Conservation (phyloP, 2,888 invertebrate species). For the Heliconius ethilla region DNA sequence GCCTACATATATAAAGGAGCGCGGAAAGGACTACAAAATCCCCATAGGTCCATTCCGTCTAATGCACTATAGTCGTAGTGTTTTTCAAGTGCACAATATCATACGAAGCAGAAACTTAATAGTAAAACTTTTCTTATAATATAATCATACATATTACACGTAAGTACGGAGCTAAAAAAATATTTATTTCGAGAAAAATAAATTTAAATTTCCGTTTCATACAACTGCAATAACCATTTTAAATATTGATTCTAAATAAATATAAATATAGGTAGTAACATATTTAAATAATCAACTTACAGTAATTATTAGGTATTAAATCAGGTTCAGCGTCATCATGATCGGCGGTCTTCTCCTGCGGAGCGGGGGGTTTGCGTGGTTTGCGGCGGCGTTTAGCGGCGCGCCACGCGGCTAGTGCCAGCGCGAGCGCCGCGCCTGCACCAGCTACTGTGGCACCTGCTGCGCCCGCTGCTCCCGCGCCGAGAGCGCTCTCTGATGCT, state of each 20-base stretch:
- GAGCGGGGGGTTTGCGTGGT: slow-evolving; percentile 50
- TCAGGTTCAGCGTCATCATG: slow-evolving; percentile 75
- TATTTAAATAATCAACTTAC: slow-evolving; percentile 55
- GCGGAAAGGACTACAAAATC: neutral
- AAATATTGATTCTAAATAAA: neutral
- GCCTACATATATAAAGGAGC: neutral
- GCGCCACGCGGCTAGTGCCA: slow-evolving; percentile 57
- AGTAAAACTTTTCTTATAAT: neutral
- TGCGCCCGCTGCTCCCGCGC: slow-evolving; percentile 65
- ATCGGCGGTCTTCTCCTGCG: slow-evolving; percentile 54
- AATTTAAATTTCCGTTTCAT: no score
- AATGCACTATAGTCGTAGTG: neutral
- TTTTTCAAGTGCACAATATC: neutral
- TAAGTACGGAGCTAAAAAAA: neutral
- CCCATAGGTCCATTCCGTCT: neutral
- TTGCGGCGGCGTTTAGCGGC: slow-evolving; percentile 51
- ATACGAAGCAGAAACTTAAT: neutral
- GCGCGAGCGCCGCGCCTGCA: slow-evolving; percentile 58
- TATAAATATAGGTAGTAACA: neutral
- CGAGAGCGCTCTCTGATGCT: slow-evolving; percentile 67
- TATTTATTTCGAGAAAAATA: no score
- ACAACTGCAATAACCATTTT: neutral
- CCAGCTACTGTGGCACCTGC: slow-evolving; percentile 62
- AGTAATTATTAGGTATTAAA: slow-evolving; percentile 76
- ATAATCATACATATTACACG: neutral